Evolutionary conservation across 1,140 invertebrate genomes (phyloP), one percentile per base, ranked within the genome.

Genomic region (Coenobita brevimanus): DNA sequence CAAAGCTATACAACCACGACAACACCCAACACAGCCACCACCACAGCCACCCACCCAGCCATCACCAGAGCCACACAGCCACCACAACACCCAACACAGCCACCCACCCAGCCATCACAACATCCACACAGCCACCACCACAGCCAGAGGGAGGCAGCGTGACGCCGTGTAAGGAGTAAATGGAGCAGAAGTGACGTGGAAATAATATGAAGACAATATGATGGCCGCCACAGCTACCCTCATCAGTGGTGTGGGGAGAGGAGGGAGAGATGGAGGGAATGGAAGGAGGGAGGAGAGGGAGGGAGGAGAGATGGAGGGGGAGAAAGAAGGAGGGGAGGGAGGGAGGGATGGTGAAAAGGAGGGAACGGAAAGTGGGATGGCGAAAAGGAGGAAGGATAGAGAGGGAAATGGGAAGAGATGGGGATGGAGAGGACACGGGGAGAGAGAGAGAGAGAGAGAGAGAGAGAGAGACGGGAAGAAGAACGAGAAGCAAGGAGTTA

Each of bases 141-240:
- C 60, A 27, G 64, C 81, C 41, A 21, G 54, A 43, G 21, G 76
- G 43, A 30, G 67, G 41, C 54, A 27, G 46, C 43, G 82, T 75
- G 67, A 83, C 82, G 82, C 67, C 21, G 67, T 83, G 82, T 83
- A 83, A 83, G 82, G 82, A 83, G 69, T 83, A 83, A 83, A 83
- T 83, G 67, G 69, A 50, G 30, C 82, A 83, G 67, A 83, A 83
- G 46, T 83, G 67, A 83, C 67, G 69, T 54, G 82, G 82, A 83
- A 82, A 75, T 83, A 83, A 83, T 83, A 83, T 83, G 67, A 54
- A 83, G 43, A 83, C 82, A 83, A 83, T 83, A 83, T 83, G 82
- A 83, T 75, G 69, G 57, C 69, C 82, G 69, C 67, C 82, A 83
- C 43, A 17, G 24, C 82, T 46, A 83, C 82, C 46, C 80, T 73